A percentile compares a stretch with the other conserved stretches of the same genome.
Evolutionary conservation across 2,113 vertebrate genomes (phyloP).

Genomic region (Chionodraco myersi): DNA sequence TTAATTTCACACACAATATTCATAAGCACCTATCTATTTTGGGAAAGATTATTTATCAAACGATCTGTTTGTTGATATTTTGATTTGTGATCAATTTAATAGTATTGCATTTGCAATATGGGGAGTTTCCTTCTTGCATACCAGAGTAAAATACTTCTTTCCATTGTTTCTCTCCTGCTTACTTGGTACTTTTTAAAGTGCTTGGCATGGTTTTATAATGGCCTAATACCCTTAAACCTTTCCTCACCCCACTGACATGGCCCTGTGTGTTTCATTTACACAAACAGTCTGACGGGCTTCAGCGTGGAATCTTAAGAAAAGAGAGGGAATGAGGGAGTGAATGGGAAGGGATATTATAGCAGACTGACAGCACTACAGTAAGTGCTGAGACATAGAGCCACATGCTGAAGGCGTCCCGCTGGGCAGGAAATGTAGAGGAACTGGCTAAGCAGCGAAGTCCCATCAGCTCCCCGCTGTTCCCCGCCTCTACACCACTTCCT

Average conservation of each 20-base stretch:
- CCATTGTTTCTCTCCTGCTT: conserved; percentile 6
- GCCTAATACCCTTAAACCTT: conserved; percentile 28
- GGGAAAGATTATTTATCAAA: background rate
- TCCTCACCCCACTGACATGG: conserved; percentile 24
- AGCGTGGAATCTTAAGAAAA: conserved; percentile 47
- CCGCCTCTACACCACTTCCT: conserved; percentile 92
- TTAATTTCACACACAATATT: background rate
- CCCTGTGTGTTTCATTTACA: conserved; percentile 63
- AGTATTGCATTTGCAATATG: background rate
- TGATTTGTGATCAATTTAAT: background rate
- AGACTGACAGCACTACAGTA: conserved; percentile 82
- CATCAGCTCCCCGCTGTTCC: conserved; percentile 94
- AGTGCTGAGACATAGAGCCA: conserved; percentile 83
- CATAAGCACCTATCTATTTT: background rate
- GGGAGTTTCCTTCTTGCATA: conserved; percentile 4
- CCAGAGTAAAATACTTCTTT: background rate
- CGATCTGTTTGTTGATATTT: background rate
- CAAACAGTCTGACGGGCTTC: conserved; percentile 52
- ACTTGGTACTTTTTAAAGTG: conserved; percentile 13
- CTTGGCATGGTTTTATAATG: conserved; percentile 43
- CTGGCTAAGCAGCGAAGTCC: conserved; percentile 88
- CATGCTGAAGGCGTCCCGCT: conserved; percentile 90
- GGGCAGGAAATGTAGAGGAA: conserved; percentile 96
- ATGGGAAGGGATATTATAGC: conserved; percentile 77
- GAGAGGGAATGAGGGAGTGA: conserved; percentile 43